phyloP scores from a whole-genome alignment of 2,888 invertebrate genomes.

The Cosmorhoe ocellata region DNA sequence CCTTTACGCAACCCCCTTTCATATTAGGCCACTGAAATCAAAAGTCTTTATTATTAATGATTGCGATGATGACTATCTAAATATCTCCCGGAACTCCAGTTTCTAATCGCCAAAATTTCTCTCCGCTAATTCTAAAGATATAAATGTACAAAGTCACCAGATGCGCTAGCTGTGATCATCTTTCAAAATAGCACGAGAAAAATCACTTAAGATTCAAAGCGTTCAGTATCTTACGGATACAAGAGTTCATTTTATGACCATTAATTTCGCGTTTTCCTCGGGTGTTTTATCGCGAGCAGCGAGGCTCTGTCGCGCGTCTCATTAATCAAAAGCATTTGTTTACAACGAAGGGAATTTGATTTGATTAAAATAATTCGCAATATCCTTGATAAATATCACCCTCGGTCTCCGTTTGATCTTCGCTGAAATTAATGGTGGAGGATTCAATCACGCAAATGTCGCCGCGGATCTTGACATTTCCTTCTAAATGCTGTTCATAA shows the following conservation, averaged over 20 bases:
- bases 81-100: constrained; percentile 65
- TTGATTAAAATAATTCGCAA: constrained; percentile 83
- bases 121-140: constrained; percentile 59
- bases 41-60: constrained; percentile 81
- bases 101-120: constrained; percentile 68
- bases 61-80: constrained; percentile 77
- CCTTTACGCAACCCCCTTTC: constrained; percentile 68
- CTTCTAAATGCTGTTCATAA: constrained; percentile 37
- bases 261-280: constrained; percentile 80
- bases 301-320: constrained; percentile 81
- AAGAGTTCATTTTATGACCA: constrained; percentile 83
- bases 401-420: constrained; percentile 82
- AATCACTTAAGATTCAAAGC: constrained; percentile 78
- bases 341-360: constrained; percentile 83
- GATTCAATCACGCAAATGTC: constrained; percentile 80
- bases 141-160: constrained; percentile 75
- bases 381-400: constrained; percentile 83
- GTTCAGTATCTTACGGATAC: constrained; percentile 79
- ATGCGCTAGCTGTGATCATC: constrained; percentile 72
- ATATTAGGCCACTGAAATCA: constrained; percentile 80
- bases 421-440: constrained; percentile 79
- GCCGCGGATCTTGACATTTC: constrained; percentile 54
- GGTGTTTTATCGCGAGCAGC: constrained; percentile 81
- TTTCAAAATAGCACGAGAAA: constrained; percentile 74
- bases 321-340: constrained; percentile 83